phyloP scores from a whole-genome alignment of 1,140 invertebrate species.

The Caenorhabditis latens region DNA sequence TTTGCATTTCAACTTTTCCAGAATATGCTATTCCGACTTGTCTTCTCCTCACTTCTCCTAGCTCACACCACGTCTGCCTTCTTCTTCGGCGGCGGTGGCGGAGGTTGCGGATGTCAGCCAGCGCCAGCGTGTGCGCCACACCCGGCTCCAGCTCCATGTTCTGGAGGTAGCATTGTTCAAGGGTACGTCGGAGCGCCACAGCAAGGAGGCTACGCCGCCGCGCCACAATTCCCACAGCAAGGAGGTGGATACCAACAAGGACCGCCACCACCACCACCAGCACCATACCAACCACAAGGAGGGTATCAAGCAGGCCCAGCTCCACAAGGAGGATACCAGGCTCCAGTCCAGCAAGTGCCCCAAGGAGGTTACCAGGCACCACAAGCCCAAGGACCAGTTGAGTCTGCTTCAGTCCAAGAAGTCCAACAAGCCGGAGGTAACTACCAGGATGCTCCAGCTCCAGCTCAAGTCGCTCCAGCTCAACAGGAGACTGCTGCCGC shows the following conservation, averaged over 20 bases:
- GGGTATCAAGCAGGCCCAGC: neutral
- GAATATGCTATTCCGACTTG: constrained; percentile 49
- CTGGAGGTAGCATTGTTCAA: constrained; percentile 58
- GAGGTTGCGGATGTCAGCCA: constrained; percentile 56
- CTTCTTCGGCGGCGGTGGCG: constrained; percentile 50
- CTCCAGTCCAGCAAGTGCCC: neutral
- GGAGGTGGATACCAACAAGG: constrained; percentile 12
- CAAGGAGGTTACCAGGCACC: too few relatives aligned
- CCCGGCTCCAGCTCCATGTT: constrained; percentile 28
- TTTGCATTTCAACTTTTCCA: constrained; percentile 21
- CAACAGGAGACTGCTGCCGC: neutral
- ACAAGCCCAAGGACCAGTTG: neutral
- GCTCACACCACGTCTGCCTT: constrained; percentile 16
- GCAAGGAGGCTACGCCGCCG: constrained; percentile 30
- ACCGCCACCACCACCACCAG: constrained; percentile 1
- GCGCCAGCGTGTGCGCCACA: constrained; percentile 45
- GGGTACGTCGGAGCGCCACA: constrained; percentile 42
- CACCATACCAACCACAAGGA: constrained; percentile 34
- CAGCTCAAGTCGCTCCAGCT: constrained; percentile 42
- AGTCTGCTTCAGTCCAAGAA: constrained; percentile 12
- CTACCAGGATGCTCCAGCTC: constrained; percentile 47
- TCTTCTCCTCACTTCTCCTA: constrained; percentile 30
- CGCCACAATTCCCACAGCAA: constrained; percentile 34
- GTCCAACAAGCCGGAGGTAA: constrained; percentile 35
- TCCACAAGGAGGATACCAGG: constrained; percentile 21